These are phyloP conservation scores for Cavia aperea DNA, from an alignment of 2,113 vertebrate species.

Conservation along the genomic window DNA sequence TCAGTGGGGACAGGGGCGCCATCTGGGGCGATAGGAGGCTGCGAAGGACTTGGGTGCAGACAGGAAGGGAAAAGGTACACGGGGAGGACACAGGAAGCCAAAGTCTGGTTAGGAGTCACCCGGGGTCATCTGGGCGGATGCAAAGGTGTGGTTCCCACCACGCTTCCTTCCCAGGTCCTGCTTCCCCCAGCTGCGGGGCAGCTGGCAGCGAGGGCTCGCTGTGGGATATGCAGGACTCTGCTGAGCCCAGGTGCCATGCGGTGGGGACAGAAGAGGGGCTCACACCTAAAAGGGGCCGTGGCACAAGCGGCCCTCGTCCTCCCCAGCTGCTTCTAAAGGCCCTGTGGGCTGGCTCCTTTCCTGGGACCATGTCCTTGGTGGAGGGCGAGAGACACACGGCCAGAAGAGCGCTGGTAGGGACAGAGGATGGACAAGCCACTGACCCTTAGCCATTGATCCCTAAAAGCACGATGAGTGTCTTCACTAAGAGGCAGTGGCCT, in stretches of 20 bases:
- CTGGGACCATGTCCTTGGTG: neutral
- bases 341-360: neutral
- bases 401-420: neutral
- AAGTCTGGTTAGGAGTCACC: neutral
- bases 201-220: neutral
- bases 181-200: neutral
- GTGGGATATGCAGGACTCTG: fast-evolving
- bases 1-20: neutral
- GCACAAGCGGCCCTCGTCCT: neutral
- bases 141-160: fast-evolving
- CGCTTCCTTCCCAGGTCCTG: fast-evolving
- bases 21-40: neutral
- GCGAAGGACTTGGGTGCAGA: neutral
- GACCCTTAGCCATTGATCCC: neutral
- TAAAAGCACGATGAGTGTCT: neutral
- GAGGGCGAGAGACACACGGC: neutral
- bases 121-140: neutral
- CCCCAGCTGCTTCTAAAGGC: neutral
- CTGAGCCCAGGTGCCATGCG: neutral
- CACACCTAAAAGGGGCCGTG: neutral
- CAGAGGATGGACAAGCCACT: neutral
- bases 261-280: neutral
- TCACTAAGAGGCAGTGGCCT: neutral
- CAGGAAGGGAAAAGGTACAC: neutral
- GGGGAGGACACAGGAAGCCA: fast-evolving